phyloP scores from a whole-genome alignment of 2,113 vertebrate genomes.

The Myrmecophaga tridactyla region DNA sequence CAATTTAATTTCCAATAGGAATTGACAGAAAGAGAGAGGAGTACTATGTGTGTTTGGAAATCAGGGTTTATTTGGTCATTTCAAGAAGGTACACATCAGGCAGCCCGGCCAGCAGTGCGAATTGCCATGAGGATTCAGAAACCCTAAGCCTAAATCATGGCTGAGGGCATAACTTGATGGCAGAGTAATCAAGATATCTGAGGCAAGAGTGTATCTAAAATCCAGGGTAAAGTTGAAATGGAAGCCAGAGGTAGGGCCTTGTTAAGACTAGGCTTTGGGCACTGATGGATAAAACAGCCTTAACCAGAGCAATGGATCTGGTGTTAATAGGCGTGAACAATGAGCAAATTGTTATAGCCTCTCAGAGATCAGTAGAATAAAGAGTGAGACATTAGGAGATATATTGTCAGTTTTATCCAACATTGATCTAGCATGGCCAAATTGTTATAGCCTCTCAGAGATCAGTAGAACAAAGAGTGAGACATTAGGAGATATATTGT shows the following conservation, averaged over 20 bases:
- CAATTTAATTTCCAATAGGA: background rate
- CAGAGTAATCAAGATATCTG: background rate
- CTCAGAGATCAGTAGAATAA: background rate
- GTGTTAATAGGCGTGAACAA: background rate
- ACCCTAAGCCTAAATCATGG: background rate
- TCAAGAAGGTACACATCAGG: background rate
- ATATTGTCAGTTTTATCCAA: background rate
- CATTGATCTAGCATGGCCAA: background rate
- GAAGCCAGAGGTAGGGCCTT: background rate
- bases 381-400: background rate
- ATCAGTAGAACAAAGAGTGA: conserved; percentile 7
- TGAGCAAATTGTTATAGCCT: background rate
- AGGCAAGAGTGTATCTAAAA: background rate
- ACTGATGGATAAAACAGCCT: background rate
- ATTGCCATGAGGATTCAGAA: background rate
- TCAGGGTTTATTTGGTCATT: background rate
- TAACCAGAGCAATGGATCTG: background rate
- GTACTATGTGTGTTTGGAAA: background rate
- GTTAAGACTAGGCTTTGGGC: background rate
- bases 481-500: background rate
- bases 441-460: background rate
- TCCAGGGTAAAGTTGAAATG: background rate
- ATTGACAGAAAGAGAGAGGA: background rate
- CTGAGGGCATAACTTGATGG: background rate
- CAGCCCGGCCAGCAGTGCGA: background rate